Percentiles rank a stretch among this genome's conserved stretches.
These are phyloP conservation scores for Eristalis tenax DNA, from an alignment of 2,888 invertebrate genomes.

Conservation along the genomic window DNA sequence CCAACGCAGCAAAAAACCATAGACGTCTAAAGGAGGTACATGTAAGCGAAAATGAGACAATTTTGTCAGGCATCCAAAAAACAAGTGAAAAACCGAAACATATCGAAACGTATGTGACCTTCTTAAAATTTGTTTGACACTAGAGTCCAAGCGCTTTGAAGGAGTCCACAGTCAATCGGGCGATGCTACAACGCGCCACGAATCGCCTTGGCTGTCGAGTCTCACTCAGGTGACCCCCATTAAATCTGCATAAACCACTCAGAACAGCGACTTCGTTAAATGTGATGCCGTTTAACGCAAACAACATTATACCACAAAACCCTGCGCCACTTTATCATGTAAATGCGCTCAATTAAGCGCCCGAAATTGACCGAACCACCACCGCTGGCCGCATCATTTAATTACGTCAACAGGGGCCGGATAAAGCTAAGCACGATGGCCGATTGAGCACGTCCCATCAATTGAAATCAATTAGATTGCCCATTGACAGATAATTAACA, in stretches of 20 bases:
- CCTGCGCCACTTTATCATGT: not conserved
- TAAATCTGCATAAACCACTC: not conserved
- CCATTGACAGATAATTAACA: slow-evolving; percentile 44
- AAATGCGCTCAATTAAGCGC: not conserved
- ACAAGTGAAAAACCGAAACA: too few relatives aligned
- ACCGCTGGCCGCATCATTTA: not conserved
- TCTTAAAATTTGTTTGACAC: too few relatives aligned
- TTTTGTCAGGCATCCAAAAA: too few relatives aligned
- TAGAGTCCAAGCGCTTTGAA: too few relatives aligned
- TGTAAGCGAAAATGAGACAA: too few relatives aligned
- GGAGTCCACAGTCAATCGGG: too few relatives aligned
- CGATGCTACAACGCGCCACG: too few relatives aligned
- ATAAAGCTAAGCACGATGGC: slow-evolving; percentile 18
- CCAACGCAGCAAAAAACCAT: too few relatives aligned
- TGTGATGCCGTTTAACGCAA: not conserved
- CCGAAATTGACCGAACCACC: not conserved
- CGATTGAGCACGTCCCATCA: slow-evolving; percentile 3
- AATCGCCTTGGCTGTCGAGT: too few relatives aligned
- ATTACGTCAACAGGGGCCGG: not conserved
- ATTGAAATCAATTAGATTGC: slow-evolving; percentile 39
- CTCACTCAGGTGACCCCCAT: not conserved
- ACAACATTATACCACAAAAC: not conserved
- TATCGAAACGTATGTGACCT: too few relatives aligned
- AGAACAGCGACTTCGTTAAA: not conserved
- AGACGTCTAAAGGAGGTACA: too few relatives aligned